A percentile compares a stretch with the other conserved stretches of the same genome.
These are phyloP conservation scores for Orientallactaga sibirica DNA, from an alignment of 2,797 vertebrate genomes.

Conservation along the genomic window DNA sequence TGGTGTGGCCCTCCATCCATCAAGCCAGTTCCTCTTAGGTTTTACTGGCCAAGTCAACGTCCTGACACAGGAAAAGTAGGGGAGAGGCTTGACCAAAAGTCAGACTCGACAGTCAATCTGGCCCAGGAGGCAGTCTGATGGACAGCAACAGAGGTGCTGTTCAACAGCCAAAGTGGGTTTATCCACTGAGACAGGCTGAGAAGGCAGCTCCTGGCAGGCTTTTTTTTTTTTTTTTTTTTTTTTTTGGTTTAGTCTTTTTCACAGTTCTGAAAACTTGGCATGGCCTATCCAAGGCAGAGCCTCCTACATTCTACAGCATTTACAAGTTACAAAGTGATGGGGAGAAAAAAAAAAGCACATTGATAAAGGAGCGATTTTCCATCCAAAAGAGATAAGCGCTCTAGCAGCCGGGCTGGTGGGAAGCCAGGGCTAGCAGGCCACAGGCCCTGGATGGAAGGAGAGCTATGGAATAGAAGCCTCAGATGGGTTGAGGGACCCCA, in stretches of 20 bases:
- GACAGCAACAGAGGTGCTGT: background rate
- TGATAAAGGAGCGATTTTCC: background rate
- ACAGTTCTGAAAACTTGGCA: background rate
- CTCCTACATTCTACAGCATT: background rate
- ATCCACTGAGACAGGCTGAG: no score
- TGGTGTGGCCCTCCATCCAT: background rate
- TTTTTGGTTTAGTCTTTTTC: conserved; percentile 20
- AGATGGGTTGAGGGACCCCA: background rate
- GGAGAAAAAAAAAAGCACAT: background rate
- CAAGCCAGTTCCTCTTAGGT: no score
- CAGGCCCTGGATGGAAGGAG: background rate
- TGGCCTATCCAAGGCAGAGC: background rate
- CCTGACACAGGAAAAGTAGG: no score
- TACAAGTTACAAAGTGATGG: background rate
- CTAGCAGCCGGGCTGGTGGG: background rate
- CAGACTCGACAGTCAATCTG: no score
- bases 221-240: background rate
- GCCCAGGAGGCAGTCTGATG: no score
- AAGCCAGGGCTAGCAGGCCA: background rate
- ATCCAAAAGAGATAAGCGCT: background rate
- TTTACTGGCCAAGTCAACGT: no score
- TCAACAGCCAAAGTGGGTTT: background rate
- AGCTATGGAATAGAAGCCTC: background rate
- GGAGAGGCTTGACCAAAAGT: background rate
- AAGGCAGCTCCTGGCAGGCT: background rate